phyloP scores from a whole-genome alignment of 2,797 vertebrate genomes.

The Neoniphon sammara region DNA sequence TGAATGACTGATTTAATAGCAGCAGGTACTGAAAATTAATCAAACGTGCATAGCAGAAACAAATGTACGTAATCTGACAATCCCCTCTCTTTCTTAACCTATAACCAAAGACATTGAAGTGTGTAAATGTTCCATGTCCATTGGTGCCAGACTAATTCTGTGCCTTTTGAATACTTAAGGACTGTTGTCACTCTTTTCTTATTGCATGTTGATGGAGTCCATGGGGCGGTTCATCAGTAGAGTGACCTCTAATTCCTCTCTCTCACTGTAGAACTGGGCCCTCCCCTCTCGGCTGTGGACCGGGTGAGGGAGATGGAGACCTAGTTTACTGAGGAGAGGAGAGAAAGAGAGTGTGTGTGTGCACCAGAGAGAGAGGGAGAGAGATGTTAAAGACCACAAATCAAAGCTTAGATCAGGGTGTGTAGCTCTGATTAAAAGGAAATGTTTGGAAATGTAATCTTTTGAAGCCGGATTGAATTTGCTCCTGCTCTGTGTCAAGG shows the following conservation, averaged over 20 bases:
- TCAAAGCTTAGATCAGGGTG: constrained; percentile 42
- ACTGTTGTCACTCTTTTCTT: constrained; percentile 29
- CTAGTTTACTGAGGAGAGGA: constrained; percentile 85
- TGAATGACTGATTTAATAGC: no score
- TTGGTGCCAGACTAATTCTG: neutral
- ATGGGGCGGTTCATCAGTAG: constrained; percentile 83
- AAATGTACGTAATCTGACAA: neutral
- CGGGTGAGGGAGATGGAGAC: constrained; percentile 89
- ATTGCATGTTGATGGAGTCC: constrained; percentile 84
- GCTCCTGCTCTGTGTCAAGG: constrained; percentile 7
- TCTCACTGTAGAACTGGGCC: constrained; percentile 86
- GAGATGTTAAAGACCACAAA: constrained; percentile 14
- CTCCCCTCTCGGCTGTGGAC: constrained; percentile 84
- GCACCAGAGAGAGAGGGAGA: neutral
- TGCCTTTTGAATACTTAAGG: neutral
- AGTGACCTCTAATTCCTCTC: constrained; percentile 88
- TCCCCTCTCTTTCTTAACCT: neutral
- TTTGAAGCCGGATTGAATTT: constrained; percentile 25
- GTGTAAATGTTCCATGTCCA: neutral
- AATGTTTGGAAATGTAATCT: constrained; percentile 25
- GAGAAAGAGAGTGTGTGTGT: neutral
- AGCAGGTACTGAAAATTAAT: neutral
- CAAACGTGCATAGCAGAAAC: neutral
- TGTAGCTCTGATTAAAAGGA: constrained; percentile 38
- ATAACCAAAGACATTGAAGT: neutral